A percentile compares a stretch with the other conserved stretches of the same genome.
These are phyloP conservation scores for Masticophis lateralis DNA, from an alignment of 2,797 vertebrate species.

Conservation along the genomic window DNA sequence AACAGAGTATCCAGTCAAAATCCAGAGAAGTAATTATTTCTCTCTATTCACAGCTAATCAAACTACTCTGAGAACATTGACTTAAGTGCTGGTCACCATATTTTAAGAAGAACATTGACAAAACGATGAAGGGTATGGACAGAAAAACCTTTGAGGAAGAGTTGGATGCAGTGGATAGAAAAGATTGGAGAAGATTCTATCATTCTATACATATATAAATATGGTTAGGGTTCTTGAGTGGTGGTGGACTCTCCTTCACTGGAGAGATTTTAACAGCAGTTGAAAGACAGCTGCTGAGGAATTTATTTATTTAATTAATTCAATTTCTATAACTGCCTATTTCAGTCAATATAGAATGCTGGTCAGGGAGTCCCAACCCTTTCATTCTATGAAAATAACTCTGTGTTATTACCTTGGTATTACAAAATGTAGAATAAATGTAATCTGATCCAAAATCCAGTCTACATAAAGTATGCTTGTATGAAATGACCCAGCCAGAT, in stretches of 20 bases:
- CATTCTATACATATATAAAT: too few species aligned
- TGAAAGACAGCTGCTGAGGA: background rate
- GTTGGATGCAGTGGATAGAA: background rate
- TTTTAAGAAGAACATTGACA: background rate
- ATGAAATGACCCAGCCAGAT: background rate
- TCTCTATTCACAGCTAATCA: background rate
- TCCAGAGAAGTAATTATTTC: background rate
- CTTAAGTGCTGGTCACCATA: background rate
- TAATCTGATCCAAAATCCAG: background rate
- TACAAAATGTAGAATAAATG: background rate
- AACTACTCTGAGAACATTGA: background rate
- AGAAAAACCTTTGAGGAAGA: background rate
- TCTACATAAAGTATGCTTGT: background rate
- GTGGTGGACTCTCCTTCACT: background rate
- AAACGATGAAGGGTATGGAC: background rate
- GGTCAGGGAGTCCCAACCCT: background rate
- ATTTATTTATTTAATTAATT: background rate
- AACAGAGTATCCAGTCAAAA: background rate
- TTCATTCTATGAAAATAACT: background rate
- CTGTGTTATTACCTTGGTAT: background rate
- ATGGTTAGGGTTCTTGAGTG: too few species aligned
- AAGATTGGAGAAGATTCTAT: too few species aligned
- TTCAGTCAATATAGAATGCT: background rate
- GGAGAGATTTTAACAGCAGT: background rate
- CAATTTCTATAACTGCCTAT: background rate